Percentiles rank a stretch among this genome's conserved stretches.
Evolutionary conservation across 30 jellyfish, hydroid and myxozoan species (phyloP).

Genomic region (Aurelia sp.): DNA sequence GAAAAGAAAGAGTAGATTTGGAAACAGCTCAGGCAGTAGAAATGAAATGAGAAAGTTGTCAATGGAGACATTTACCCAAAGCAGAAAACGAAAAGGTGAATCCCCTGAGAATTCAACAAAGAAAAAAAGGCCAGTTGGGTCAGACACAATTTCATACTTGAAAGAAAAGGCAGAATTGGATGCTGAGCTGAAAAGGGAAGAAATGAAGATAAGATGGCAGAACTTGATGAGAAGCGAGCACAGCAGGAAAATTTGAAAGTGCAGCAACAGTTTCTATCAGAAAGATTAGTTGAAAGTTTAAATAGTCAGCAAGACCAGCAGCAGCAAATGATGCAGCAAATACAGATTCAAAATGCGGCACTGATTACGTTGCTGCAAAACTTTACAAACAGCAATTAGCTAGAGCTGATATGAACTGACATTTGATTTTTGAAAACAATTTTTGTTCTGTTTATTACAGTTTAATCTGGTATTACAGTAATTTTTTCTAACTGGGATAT

Average conservation of each 20-base stretch:
- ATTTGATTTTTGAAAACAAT: too few species aligned
- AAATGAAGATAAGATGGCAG: conserved; percentile 26
- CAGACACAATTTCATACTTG: conserved; percentile 40
- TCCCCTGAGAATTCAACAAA: conserved; percentile 2
- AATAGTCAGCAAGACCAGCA: conserved; percentile 6
- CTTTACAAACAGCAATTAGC: too few species aligned
- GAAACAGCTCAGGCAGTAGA: conserved; percentile 40
- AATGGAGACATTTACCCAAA: conserved; percentile 37
- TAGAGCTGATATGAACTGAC: too few species aligned
- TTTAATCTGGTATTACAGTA: too few species aligned
- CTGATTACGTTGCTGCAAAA: too few species aligned
- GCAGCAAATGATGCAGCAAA: not conserved
- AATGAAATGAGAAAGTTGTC: conserved; percentile 37
- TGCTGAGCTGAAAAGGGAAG: conserved; percentile 17
- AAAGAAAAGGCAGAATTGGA: conserved; percentile 25
- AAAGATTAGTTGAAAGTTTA: conserved; percentile 3
- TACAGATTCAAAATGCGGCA: not conserved
- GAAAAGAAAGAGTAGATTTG: not conserved
- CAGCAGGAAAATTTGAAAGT: conserved; percentile 5
- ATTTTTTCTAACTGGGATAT: too few species aligned
- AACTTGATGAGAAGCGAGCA: conserved; percentile 25
- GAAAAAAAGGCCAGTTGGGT: conserved; percentile 12
- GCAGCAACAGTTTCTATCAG: not conserved
- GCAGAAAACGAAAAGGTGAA: conserved; percentile 1
- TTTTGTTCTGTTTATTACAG: too few species aligned